Conservation (phyloP, 2,113 vertebrate species). For the Chionis minor region DNA sequence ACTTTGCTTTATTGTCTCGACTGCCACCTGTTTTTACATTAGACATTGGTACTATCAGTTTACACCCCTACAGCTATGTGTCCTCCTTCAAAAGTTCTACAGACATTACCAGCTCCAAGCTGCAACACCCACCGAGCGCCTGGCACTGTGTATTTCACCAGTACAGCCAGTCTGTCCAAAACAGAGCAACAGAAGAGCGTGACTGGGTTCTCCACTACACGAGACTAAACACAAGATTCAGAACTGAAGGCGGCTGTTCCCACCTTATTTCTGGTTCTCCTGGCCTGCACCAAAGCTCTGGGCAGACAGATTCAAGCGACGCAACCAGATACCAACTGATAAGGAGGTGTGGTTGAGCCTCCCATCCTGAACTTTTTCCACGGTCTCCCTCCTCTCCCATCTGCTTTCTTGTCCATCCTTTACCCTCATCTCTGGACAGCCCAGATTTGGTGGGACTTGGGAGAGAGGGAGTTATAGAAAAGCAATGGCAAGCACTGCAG, state of each 20-base stretch:
- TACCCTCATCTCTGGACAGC: neutral
- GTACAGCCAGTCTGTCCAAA: neutral
- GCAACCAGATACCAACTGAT: neutral
- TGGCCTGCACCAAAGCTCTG: neutral
- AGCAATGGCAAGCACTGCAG: neutral
- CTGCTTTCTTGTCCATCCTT: accelerated
- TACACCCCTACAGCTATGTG: neutral
- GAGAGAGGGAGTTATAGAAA: neutral
- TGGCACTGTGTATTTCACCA: accelerated
- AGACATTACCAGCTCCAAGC: neutral
- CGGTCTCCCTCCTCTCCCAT: neutral
- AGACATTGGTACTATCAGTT: neutral
- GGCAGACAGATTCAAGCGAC: neutral
- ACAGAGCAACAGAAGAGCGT: neutral
- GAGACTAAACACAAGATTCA: neutral
- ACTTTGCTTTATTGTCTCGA: neutral
- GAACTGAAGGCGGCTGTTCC: neutral
- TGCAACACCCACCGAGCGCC: accelerated
- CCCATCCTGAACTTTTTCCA: neutral
- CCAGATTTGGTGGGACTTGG: neutral
- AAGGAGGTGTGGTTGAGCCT: neutral
- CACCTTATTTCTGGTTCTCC: neutral
- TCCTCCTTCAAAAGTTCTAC: neutral
- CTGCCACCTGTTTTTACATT: neutral
- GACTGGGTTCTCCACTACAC: neutral